Evolutionary conservation across 2,797 vertebrate species (phyloP), one percentile per base, ranked within the genome.

Genomic region (Dicrostonyx torquatus): DNA sequence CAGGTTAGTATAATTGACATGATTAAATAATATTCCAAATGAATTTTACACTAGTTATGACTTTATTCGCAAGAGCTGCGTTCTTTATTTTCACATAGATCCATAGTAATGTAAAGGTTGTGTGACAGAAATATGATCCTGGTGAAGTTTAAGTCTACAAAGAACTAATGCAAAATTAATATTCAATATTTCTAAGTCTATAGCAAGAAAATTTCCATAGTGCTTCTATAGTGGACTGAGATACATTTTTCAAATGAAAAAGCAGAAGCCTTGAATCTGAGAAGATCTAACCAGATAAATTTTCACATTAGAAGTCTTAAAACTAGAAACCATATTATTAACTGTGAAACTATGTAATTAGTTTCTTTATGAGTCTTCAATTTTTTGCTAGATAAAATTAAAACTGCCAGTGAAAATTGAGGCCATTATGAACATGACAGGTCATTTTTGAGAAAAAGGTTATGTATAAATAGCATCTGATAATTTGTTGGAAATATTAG

Each of bases 401-500:
- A 97, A 98, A 97, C 86, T 97, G 95, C 94, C 96, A 98, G 93
- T 82, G 93, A 97, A 97, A 97, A 95, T 89, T 97, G 96, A 98
- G 79, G 90, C 91, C 78, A 95, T 98, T 98, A 98, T 53, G 76
- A 97, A 97, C 96, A 98, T 97, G 98, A 97, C 97, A 98, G 97
- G 97, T 98, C 98, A 98, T 98, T 98, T 98, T 95, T 96, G 94
- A 94, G 82, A 96, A 97, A 73, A 98, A 97, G 77, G 93, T 97
- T 98, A 94, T 93, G 43, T 97, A 96, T 94, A 98, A 98, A 97
- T 97, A 98, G 97, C 96, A 97, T 98, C 97, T 97, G 96, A 98
- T 98, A 98, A 98, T 98, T 98, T 98, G 96, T 96, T 97, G 88
- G 97, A 96, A 98, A 97, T 96, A 98, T 98, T 98, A 98, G 97